Conservation (phyloP, 2,888 invertebrate species). For the Tipula lateralis region DNA sequence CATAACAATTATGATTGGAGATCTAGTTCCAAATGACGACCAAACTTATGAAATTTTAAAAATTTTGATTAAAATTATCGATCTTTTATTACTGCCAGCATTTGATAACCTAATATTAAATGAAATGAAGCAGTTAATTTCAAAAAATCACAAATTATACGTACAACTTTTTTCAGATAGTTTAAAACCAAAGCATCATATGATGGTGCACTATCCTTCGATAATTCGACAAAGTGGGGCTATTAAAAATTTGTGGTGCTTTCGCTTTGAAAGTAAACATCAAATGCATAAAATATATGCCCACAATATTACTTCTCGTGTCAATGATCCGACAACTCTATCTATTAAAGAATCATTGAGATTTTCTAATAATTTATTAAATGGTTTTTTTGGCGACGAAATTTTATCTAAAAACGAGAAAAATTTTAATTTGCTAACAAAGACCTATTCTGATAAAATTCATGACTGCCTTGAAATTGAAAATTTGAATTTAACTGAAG, state of each 20-base stretch:
- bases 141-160: neutral
- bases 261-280: conserved; percentile 6
- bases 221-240: neutral
- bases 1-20: neutral
- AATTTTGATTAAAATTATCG: neutral
- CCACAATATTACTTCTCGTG: neutral
- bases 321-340: neutral
- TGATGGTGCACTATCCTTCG: neutral
- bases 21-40: neutral
- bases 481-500: neutral
- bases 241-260: neutral
- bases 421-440: neutral
- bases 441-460: neutral
- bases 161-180: neutral
- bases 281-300: neutral
- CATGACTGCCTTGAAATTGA: neutral
- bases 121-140: neutral
- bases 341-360: neutral
- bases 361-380: neutral
- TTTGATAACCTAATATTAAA: neutral
- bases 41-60: neutral
- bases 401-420: neutral
- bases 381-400: neutral
- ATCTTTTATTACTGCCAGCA: neutral
- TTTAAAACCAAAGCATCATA: neutral